Evolutionary conservation across 2,797 vertebrate species (phyloP).

Genomic region (Pipistrellus nathusii): DNA sequence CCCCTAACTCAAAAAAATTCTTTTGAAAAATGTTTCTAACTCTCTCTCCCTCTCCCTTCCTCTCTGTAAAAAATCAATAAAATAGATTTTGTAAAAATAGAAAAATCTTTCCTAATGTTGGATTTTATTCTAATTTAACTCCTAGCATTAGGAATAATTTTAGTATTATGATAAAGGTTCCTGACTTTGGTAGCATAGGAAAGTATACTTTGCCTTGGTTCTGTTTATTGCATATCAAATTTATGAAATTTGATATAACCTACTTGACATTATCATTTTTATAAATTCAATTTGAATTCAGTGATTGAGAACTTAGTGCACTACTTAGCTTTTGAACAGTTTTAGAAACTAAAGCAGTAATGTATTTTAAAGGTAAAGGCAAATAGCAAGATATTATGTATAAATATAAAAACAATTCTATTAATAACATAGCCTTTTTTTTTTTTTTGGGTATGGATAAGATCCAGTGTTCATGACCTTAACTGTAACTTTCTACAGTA

Average conservation of each 20-base stretch:
- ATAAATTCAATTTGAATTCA: constrained; percentile 43
- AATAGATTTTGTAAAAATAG: no score
- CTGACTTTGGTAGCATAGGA: constrained; percentile 7
- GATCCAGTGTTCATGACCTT: constrained; percentile 10
- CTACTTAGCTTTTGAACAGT: constrained; percentile 28
- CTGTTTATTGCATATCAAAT: constrained; percentile 28
- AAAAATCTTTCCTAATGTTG: constrained; percentile 40
- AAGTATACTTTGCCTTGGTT: constrained; percentile 25
- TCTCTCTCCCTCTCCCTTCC: no score
- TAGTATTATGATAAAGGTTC: constrained; percentile 7
- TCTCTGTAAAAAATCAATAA: no score
- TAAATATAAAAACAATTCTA: constrained; percentile 22
- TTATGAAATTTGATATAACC: constrained; percentile 18
- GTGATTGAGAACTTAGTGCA: neutral
- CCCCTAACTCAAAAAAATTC: neutral
- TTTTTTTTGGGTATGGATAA: neutral
- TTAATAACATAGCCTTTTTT: neutral
- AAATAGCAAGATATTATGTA: neutral
- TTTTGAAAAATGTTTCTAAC: neutral
- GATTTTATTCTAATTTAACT: constrained; percentile 12
- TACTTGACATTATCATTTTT: constrained; percentile 26
- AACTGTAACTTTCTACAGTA: constrained; percentile 41
- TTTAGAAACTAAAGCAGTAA: constrained; percentile 31
- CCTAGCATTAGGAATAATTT: constrained; percentile 17
- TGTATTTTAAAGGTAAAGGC: constrained; percentile 25